Evolutionary conservation across 2,797 vertebrate genomes (phyloP).

Genomic region (Gallirallus australis): DNA sequence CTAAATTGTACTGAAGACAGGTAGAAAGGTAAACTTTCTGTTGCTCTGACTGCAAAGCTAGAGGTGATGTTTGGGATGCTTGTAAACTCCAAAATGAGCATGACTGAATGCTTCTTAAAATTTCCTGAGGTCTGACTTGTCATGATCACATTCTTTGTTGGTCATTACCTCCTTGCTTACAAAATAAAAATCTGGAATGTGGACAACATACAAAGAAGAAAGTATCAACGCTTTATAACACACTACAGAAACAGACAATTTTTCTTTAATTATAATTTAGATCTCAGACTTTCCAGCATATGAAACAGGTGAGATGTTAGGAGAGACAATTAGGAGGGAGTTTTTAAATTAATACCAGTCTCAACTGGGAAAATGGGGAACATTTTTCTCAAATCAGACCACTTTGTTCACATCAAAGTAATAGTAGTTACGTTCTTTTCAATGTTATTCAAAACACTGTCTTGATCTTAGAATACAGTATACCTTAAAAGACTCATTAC

Average conservation of each 20-base stretch:
- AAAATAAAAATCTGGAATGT: not conserved
- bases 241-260: not conserved
- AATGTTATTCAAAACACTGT: not conserved
- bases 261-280: not conserved
- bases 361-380: not conserved
- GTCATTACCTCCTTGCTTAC: not conserved
- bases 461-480: not conserved
- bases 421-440: not conserved
- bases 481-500: not conserved
- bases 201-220: not conserved
- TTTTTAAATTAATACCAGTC: not conserved
- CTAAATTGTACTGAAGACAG: not conserved
- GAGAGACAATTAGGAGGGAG: not conserved
- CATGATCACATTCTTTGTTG: not conserved
- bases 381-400: not conserved
- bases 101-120: not conserved
- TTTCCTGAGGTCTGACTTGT: not conserved
- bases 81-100: not conserved
- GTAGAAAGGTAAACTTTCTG: not conserved
- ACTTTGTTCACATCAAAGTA: not conserved
- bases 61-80: not conserved
- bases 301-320: not conserved
- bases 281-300: not conserved
- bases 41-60: not conserved
- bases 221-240: not conserved